These are phyloP conservation scores for Adoxophyes honmai DNA, from an alignment of 1,140 invertebrate species.

Conservation along the genomic window DNA sequence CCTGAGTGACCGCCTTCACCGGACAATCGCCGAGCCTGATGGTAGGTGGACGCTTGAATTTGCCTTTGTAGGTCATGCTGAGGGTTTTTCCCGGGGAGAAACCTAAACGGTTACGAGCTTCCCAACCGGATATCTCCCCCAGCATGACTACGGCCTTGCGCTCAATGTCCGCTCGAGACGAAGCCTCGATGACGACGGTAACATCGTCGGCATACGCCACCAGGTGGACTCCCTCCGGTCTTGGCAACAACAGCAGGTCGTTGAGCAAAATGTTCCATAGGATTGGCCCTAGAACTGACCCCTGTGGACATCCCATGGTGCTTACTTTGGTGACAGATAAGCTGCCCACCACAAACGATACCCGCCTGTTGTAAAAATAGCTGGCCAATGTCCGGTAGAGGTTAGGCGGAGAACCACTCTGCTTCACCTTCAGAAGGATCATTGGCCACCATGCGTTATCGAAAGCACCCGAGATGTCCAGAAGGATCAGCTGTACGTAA, in stretches of 20 bases:
- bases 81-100: slow-evolving; percentile 26
- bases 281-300: slow-evolving; percentile 59
- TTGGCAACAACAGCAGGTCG: slow-evolving; percentile 36
- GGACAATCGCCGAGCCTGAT: slow-evolving; percentile 16
- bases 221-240: slow-evolving; percentile 18
- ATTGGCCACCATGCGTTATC: slow-evolving; percentile 14
- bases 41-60: slow-evolving; percentile 27
- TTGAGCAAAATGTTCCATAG: slow-evolving; percentile 68
- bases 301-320: slow-evolving; percentile 66
- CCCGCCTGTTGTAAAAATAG: not conserved
- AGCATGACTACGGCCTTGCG: slow-evolving; percentile 13
- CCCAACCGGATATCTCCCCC: slow-evolving; percentile 28
- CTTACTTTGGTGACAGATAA: slow-evolving; percentile 20
- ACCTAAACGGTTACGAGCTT: slow-evolving; percentile 20
- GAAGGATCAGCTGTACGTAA: slow-evolving; percentile 23
- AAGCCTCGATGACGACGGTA: slow-evolving; percentile 37
- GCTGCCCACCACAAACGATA: not conserved
- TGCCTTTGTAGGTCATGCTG: slow-evolving; percentile 30
- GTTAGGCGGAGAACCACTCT: not conserved
- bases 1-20: slow-evolving; percentile 2
- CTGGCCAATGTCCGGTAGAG: not conserved
- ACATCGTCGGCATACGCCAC: slow-evolving; percentile 61
- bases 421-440: not conserved
- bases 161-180: slow-evolving; percentile 34
- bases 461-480: slow-evolving; percentile 10